Evolutionary conservation across 2,113 vertebrate genomes (phyloP), one percentile per base, ranked within the genome.

Genomic region (Mus musculus): DNA sequence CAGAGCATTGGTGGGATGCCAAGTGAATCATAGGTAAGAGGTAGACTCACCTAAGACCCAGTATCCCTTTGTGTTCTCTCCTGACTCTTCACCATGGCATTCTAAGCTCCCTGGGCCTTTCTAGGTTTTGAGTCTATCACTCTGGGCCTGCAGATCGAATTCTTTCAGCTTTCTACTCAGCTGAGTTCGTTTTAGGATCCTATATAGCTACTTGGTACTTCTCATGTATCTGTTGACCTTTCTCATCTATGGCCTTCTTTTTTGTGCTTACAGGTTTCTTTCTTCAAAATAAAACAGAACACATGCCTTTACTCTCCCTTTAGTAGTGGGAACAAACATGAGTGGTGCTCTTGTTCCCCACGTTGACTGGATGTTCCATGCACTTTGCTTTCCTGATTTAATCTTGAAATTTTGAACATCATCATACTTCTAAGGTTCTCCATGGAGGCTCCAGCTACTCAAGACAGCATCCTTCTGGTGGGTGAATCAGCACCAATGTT

Each of bases 311-410:
- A 24, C 54, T 86, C 14, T 86, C 28, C 46, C 92, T 88, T 89
- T 36, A 65, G 88, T 30, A 75, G 77, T 67, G 22, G 33, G 72
- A 78, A 67, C 28, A 93, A 56, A 90, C 52, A 49, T 49, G 81
- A 86, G 86, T 59, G 42, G 26, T 54, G 16, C 10, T 87, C 49
- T n/a, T 46, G 0, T 77, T 92, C 17, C 69, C 65, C 77, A 65
- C 0, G 14, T 77, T 91, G 63, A 93, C 75, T 82, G 46, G n/a
- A 73, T 42, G 76, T 13, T 61, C 33, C 56, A 10, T 30, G 71
- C 1, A 39, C 33, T 42, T 90, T 39, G 49, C 63, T 93, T 89
- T 95, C 88, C 77, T 73, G 22, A 78, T 80, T 90, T 84, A 56
- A 36, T 42, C 67, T 94, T 84, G 54, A 20, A 87, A n/a, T 26